These are phyloP conservation scores for Lagocephalus sceleratus DNA, from an alignment of 2,797 vertebrate genomes.

Conservation along the genomic window DNA sequence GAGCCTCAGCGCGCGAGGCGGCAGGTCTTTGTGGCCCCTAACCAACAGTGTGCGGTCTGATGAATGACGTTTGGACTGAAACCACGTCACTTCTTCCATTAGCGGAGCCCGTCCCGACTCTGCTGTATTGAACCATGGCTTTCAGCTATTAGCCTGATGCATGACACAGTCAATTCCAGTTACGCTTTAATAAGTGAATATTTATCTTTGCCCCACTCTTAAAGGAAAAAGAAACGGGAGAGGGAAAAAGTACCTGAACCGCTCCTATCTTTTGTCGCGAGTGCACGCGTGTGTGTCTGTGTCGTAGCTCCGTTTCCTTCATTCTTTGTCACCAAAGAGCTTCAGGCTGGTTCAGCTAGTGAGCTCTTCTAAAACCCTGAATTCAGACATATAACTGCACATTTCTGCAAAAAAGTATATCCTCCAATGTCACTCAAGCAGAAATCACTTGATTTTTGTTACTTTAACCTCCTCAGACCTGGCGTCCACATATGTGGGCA, in stretches of 20 bases:
- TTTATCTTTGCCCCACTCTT: slow-evolving; percentile 77
- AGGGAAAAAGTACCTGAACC: slow-evolving; percentile 37
- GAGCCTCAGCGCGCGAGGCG: slow-evolving; percentile 84
- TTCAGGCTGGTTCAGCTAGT: background rate
- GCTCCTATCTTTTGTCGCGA: slow-evolving; percentile 48
- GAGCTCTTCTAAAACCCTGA: too few relatives aligned
- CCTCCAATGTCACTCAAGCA: too few relatives aligned
- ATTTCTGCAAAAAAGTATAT: too few relatives aligned
- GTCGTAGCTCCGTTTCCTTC: slow-evolving; percentile 16
- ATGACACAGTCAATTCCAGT: slow-evolving; percentile 96
- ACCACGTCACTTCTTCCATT: slow-evolving; percentile 98
- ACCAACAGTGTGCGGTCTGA: slow-evolving; percentile 91
- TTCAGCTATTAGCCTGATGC: slow-evolving; percentile 95
- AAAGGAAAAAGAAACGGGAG: slow-evolving; percentile 43
- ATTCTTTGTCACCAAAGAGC: slow-evolving; percentile 31
- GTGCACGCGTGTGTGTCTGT: slow-evolving; percentile 1
- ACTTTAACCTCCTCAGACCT: too few relatives aligned
- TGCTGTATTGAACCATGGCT: slow-evolving; percentile 91
- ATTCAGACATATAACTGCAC: too few relatives aligned
- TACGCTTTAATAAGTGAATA: slow-evolving; percentile 93
- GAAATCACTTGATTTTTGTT: too few relatives aligned
- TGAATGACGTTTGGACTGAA: slow-evolving; percentile 88
- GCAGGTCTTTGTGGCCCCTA: slow-evolving; percentile 89
- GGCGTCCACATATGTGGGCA: too few relatives aligned
- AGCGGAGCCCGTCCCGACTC: slow-evolving; percentile 93